Evolutionary conservation across 92 coral and sea anemone genomes (phyloP).

Genomic region (Desmophyllum pertusum): DNA sequence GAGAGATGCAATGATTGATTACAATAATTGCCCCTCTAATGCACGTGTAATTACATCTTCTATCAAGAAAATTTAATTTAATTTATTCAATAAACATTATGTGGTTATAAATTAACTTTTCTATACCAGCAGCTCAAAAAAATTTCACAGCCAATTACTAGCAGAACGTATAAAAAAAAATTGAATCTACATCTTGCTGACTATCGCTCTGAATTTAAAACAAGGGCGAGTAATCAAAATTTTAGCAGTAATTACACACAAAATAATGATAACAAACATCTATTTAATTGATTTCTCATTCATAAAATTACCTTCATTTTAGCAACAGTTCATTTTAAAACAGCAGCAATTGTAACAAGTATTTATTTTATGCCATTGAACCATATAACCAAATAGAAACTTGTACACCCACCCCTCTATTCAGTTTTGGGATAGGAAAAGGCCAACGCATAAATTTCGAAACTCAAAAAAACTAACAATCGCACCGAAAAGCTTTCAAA

Average conservation of each 20-base stretch:
- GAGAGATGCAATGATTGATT: not conserved
- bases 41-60: not conserved
- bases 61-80: not conserved
- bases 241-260: not conserved
- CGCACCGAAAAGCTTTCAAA: not conserved
- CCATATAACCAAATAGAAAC: not conserved
- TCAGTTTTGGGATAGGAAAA: slow-evolving; percentile 27
- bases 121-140: not conserved
- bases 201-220: not conserved
- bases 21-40: not conserved
- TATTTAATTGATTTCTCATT: not conserved
- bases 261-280: not conserved
- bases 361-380: not conserved
- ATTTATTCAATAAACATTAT: not conserved
- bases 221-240: not conserved
- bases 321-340: not conserved
- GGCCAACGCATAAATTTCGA: slow-evolving; percentile 28
- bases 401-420: not conserved
- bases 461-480: slow-evolving; percentile 2
- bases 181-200: not conserved
- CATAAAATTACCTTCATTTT: not conserved
- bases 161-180: no score
- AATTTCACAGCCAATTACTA: not conserved
- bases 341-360: not conserved
- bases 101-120: not conserved